Evolutionary conservation across 2,797 vertebrate genomes (phyloP).

Genomic region (Gambelia wislizenii): DNA sequence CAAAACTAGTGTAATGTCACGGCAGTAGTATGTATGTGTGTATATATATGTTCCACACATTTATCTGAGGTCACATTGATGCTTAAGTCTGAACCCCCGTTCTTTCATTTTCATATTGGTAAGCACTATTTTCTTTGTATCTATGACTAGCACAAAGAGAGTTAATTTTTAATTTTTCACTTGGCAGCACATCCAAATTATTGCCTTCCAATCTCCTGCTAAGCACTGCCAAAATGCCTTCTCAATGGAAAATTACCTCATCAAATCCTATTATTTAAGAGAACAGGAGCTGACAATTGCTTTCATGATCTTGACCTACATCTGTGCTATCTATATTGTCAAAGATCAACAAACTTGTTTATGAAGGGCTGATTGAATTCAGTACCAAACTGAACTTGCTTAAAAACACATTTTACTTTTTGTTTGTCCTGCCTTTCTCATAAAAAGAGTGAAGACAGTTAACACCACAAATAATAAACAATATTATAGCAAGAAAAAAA

Average conservation of each 20-base stretch:
- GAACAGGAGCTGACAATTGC: slow-evolving; percentile 41
- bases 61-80: slow-evolving; percentile 33
- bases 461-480: not conserved
- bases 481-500: not conserved
- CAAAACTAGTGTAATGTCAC: not conserved
- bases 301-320: slow-evolving; percentile 40
- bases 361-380: slow-evolving; percentile 14
- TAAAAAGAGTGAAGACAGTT: not conserved
- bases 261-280: slow-evolving; percentile 55
- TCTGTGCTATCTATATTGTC: slow-evolving; percentile 11
- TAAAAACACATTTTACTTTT: not conserved
- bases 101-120: slow-evolving; percentile 19
- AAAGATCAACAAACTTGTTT: slow-evolving; percentile 45
- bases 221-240: slow-evolving; percentile 57
- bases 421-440: not conserved
- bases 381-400: not conserved
- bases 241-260: slow-evolving; percentile 69
- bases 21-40: not conserved
- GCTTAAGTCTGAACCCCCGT: not conserved
- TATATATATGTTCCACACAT: not conserved
- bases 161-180: slow-evolving; percentile 63
- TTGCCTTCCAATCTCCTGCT: slow-evolving; percentile 61
- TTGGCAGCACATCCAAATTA: slow-evolving; percentile 59
- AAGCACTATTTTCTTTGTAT: slow-evolving; percentile 31
- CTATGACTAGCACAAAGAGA: slow-evolving; percentile 45